phyloP scores from a whole-genome alignment of 2,888 invertebrate genomes.

The Drosophila falleni region DNA sequence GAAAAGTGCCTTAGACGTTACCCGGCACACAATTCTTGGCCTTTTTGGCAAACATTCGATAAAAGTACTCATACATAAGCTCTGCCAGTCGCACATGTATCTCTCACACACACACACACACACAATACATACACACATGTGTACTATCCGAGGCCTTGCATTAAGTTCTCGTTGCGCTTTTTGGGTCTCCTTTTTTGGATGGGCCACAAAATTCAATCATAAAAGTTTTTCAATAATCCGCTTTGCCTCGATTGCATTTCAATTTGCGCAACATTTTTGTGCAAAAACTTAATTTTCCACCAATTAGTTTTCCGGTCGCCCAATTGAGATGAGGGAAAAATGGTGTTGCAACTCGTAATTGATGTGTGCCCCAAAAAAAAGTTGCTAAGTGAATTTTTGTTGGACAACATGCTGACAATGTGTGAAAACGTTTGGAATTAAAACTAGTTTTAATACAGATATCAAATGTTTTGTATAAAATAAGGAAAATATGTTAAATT shows the following conservation, averaged over 20 bases:
- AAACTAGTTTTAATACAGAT: neutral
- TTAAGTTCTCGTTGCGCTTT: constrained; percentile 70
- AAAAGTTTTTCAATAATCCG: constrained; percentile 83
- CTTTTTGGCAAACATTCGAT: constrained; percentile 67
- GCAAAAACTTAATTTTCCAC: constrained; percentile 84
- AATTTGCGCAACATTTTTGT: constrained; percentile 80
- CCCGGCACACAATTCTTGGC: constrained; percentile 46
- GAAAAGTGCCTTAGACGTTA: constrained; percentile 18
- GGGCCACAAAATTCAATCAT: constrained; percentile 79
- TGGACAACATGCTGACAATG: neutral
- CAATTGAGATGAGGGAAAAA: constrained; percentile 8
- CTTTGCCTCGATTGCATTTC: constrained; percentile 82
- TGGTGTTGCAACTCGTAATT: constrained; percentile 54
- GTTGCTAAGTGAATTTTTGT: constrained; percentile 2
- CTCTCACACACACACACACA: constrained; percentile 34
- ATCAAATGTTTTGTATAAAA: neutral
- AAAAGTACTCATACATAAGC: constrained; percentile 67
- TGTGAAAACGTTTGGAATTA: neutral
- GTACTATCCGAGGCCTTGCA: constrained; percentile 41
- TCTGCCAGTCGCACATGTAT: constrained; percentile 74
- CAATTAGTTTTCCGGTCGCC: constrained; percentile 78
- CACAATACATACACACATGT: constrained; percentile 4
- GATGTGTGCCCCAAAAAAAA: constrained; percentile 54
- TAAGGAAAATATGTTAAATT: too few relatives aligned
- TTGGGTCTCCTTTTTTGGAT: constrained; percentile 38